phyloP scores from a whole-genome alignment of 2,113 vertebrate genomes.

The Mastomys coucha region DNA sequence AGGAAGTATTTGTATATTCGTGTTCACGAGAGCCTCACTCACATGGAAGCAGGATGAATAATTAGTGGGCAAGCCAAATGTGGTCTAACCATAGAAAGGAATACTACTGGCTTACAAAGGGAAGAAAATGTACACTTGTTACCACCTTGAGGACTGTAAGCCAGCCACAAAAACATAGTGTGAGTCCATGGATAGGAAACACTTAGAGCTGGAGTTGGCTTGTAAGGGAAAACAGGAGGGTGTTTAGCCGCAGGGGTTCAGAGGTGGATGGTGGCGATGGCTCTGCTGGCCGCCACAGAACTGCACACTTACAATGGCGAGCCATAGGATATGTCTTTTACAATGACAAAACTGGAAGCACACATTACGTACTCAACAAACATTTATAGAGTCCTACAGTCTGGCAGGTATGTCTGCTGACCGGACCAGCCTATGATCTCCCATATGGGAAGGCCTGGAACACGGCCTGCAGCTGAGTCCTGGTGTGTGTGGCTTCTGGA shows the following conservation, averaged over 20 bases:
- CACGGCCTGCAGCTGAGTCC: neutral
- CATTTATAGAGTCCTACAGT: fast-evolving
- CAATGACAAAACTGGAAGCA: neutral
- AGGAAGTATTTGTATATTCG: neutral
- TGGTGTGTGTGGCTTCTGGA: neutral
- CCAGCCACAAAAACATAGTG: neutral
- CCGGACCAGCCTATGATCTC: neutral
- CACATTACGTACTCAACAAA: neutral
- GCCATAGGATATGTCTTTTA: neutral
- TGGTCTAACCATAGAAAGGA: neutral
- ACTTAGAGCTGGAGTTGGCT: neutral
- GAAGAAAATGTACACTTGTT: neutral
- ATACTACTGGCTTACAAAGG: neutral
- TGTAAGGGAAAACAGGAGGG: neutral
- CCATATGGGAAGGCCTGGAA: neutral
- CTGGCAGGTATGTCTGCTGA: neutral
- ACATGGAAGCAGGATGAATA: neutral
- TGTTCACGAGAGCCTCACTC: neutral
- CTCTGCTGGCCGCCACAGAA: neutral
- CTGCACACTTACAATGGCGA: too few relatives aligned
- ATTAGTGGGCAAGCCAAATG: neutral
- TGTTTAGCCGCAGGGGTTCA: neutral
- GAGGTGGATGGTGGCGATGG: too few relatives aligned
- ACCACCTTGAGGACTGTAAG: neutral
- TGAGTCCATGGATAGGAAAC: too few relatives aligned